Evolutionary conservation across 2,888 invertebrate genomes (phyloP), one percentile per base, ranked within the genome.

Genomic region (Papilio elwesi): DNA sequence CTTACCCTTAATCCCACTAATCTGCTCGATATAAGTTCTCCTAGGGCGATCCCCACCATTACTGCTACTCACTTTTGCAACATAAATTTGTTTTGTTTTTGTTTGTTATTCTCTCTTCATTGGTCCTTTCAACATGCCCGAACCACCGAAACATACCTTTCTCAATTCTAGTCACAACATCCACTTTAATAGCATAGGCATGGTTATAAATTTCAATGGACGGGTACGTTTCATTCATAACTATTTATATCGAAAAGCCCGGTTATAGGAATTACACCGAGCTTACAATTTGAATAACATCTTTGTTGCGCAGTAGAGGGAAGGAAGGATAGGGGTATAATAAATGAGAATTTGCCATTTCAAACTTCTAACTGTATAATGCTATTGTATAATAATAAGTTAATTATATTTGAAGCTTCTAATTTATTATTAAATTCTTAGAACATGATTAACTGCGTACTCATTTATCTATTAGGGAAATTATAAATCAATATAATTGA

Each of bases 281-380:
- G 11, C 12, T 15, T 11, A 62, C 59, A 62, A 59, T 68, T 68
- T 62, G 68, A 68, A 62, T 62, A 62, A 49, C 48, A 38, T 49
- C 48, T 59, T 59, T 36, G 36, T 68, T 36, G 6, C 16, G 36
- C n/a, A 49, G 13, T 49, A 38, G 6, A 16, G 12, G 9, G 13
- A 67, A 57, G 52, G 38, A 68, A 26, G 55, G 11, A 57, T 49
- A 49, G 57, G 57, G 68, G 49, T 57, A 57, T 48, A 47, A 16
- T 13, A 26, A 48, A 62, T 4, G 36, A 13, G 9, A 26, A 12
- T 16, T 36, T 55, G 9, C 8, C 16, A 26, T 26, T 51, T 52
- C 2, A 38, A 59, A 62, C 59, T 13, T n/a, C 38, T 38, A 38
- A 13, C 13, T 36, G n/a, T 36, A 2, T 59, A 8, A 11, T 9